A percentile compares a stretch with the other conserved stretches of the same genome.
Conservation (phyloP, 2,113 vertebrate species). For the Ptyas mucosa region DNA sequence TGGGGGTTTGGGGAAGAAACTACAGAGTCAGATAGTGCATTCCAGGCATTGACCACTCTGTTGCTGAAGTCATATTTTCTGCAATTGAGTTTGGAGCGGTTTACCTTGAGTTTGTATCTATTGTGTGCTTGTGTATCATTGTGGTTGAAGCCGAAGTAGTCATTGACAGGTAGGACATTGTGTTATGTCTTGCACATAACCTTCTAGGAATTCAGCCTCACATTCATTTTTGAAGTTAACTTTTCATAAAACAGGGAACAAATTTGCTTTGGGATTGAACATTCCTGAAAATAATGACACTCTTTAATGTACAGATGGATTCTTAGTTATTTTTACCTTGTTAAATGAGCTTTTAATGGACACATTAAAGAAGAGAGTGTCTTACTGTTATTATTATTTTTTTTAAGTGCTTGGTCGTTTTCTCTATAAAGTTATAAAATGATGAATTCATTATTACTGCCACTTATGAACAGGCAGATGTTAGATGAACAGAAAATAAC, state of each 20-base stretch:
- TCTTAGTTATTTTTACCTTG: background rate
- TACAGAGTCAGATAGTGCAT: too few relatives aligned
- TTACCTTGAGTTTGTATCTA: too few relatives aligned
- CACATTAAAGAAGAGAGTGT: background rate
- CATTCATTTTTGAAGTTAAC: background rate
- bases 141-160: too few relatives aligned
- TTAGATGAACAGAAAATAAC: conserved; percentile 11
- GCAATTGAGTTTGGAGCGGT: too few relatives aligned
- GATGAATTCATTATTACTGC: conserved; percentile 12
- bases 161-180: too few relatives aligned
- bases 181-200: background rate
- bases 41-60: too few relatives aligned
- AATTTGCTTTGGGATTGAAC: background rate
- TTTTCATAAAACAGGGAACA: too few relatives aligned
- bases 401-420: background rate
- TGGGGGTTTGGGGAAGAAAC: too few relatives aligned
- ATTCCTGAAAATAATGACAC: background rate
- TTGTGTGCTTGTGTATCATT: too few relatives aligned
- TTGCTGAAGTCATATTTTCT: too few relatives aligned
- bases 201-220: background rate
- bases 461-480: conserved; percentile 15
- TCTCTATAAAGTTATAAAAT: background rate
- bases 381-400: background rate
- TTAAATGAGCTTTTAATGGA: conserved; percentile 14
- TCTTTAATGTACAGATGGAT: background rate